Base-by-base conservation (phyloP, 2,888 invertebrate species). In the Rhagonycha fulva region DNA sequence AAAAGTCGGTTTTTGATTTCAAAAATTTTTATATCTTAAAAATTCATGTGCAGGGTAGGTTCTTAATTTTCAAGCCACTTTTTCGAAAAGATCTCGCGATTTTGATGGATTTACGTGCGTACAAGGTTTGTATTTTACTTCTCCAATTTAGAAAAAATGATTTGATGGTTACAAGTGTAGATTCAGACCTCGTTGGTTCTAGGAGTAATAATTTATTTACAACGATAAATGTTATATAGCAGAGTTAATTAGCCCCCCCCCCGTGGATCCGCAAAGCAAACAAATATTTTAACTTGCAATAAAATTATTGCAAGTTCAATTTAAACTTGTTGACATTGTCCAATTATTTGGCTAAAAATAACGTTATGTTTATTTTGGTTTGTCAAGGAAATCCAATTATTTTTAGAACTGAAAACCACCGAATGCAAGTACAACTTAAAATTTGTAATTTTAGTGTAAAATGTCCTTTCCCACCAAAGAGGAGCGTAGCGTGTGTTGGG, bases 401-500 rank as follows among this genome's bases (percentile, higher is more conserved):
- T 78, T 76, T 72, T 78, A 76, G 74, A 71, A 19, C 68, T 24
- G 62, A 71, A 62, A 71, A 26, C 28, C 24, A 28, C 24, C 1
- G 2, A 19, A 19, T 69, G 23, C 14, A 60, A 12, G 19, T 69
- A 47, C 69, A 30, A 68, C 9, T 68, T 9, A 60, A 32, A 60
- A 23, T 11, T 47, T 70, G 3, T 24, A 67, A 28, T 76, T 76
- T 74, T 26, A 77, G 77, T 60, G 14, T n/a, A 24, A 19, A 14
- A 95, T 96, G 95, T 94, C 95, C 85, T 96, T 94, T 88, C 94
- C 94, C 77, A 92, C 91, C 83, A 96, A 93, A 91, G 92, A 92
- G 82, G 93, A 94, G 85, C 92, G 96, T 82, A 90, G 93, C 85
- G 89, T 90, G 84, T 98, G 98, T 88, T 98, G 97, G 97, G 89